A percentile compares a stretch with the other conserved stretches of the same genome.
These are phyloP conservation scores for Carterocephalus palaemon DNA, from an alignment of 2,888 invertebrate genomes.

Conservation along the genomic window DNA sequence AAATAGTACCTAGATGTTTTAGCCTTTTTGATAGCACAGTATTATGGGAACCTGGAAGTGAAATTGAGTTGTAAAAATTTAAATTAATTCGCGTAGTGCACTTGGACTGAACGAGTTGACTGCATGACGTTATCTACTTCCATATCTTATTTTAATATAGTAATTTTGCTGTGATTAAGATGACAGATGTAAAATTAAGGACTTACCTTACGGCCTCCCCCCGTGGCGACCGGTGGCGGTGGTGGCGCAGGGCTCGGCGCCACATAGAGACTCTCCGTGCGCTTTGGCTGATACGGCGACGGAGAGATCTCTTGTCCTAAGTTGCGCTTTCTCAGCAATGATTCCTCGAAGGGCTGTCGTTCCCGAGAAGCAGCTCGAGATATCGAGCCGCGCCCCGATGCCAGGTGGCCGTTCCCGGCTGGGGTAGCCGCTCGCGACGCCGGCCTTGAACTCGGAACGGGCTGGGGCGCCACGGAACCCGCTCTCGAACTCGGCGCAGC, in stretches of 20 bases:
- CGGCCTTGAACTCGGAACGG: conserved; percentile 83
- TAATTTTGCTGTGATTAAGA: neutral
- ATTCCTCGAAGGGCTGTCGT: conserved; percentile 88
- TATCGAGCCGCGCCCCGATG: conserved; percentile 80
- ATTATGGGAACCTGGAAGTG: too few species aligned
- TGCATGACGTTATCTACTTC: too few species aligned
- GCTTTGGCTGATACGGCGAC: conserved; percentile 91
- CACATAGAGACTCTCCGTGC: conserved; percentile 93
- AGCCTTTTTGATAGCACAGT: too few species aligned
- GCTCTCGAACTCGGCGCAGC: conserved; percentile 80
- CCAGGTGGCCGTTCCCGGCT: conserved; percentile 82
- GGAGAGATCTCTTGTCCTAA: conserved; percentile 94
- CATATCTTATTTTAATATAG: too few species aligned
- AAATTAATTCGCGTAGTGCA: too few species aligned
- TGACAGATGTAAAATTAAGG: neutral
- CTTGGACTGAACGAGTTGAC: too few species aligned
- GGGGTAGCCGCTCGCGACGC: conserved; percentile 74
- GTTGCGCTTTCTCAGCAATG: conserved; percentile 86
- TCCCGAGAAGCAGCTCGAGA: conserved; percentile 70
- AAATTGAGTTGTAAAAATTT: too few species aligned
- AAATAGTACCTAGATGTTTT: too few species aligned
- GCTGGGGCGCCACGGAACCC: conserved; percentile 86
- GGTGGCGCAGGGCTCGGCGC: conserved; percentile 67
- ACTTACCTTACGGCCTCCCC: conserved; percentile 67
- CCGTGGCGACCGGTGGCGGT: conserved; percentile 58